These are phyloP conservation scores for Drosophila yakuba DNA, from an alignment of 1,140 invertebrate species.

Conservation along the genomic window DNA sequence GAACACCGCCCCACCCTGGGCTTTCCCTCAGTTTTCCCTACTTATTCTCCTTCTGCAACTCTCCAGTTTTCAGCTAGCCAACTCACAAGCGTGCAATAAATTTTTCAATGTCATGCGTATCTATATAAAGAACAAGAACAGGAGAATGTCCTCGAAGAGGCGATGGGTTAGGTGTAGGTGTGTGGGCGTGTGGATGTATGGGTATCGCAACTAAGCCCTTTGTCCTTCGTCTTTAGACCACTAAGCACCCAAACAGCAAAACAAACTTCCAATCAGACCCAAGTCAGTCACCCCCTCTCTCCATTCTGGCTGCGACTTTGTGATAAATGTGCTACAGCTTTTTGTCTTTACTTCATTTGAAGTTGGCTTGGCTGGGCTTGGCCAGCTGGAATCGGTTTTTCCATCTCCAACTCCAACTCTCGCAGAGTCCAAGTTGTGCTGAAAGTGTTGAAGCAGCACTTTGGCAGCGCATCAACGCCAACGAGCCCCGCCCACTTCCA, in stretches of 20 bases:
- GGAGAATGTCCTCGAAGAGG: slow-evolving; percentile 12
- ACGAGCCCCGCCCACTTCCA: slow-evolving; percentile 33
- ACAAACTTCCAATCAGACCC: slow-evolving; percentile 80
- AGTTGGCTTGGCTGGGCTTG: slow-evolving; percentile 54
- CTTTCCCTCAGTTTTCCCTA: background rate
- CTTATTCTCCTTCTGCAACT: slow-evolving; percentile 4
- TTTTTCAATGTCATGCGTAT: slow-evolving; percentile 82
- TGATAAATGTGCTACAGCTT: slow-evolving; percentile 83
- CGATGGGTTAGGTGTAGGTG: background rate
- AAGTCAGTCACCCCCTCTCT: slow-evolving; percentile 45
- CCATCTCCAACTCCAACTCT: slow-evolving; percentile 9
- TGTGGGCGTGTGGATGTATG: slow-evolving; percentile 5
- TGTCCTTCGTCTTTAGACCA: slow-evolving; percentile 51
- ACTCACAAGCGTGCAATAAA: slow-evolving; percentile 81
- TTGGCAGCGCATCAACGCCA: slow-evolving; percentile 80
- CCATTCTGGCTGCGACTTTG: slow-evolving; percentile 64
- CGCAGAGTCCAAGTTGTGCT: slow-evolving; percentile 16
- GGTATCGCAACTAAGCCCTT: slow-evolving; percentile 35
- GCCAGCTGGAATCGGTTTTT: slow-evolving; percentile 31
- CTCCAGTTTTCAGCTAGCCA: slow-evolving; percentile 55
- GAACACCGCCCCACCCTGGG: slow-evolving; percentile 6
- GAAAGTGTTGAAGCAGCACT: slow-evolving; percentile 82
- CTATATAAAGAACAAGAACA: slow-evolving; percentile 67
- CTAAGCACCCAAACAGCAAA: slow-evolving; percentile 79
- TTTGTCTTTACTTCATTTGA: slow-evolving; percentile 82